phyloP scores from a whole-genome alignment of 2,888 invertebrate species.

The Rutpela maculata region DNA sequence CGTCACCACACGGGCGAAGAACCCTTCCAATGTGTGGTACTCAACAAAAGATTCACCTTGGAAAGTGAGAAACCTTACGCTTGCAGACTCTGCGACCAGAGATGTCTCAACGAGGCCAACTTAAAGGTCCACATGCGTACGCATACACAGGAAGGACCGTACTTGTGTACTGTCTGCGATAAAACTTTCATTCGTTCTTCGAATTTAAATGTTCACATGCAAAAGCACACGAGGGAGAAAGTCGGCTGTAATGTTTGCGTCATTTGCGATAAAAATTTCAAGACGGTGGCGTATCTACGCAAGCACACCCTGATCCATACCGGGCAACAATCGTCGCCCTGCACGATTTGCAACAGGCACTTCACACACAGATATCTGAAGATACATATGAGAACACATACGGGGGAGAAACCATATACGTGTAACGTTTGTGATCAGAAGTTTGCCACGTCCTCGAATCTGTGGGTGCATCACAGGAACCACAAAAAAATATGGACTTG shows the following conservation, averaged over 20 bases:
- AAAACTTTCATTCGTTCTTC: constrained; percentile 80
- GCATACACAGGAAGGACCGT: constrained; percentile 80
- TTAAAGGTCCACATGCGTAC: constrained; percentile 75
- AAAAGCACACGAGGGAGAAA: constrained; percentile 73
- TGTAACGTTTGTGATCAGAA: constrained; percentile 70
- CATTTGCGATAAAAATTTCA: constrained; percentile 70
- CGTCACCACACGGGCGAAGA: constrained; percentile 71
- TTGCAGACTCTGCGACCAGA: constrained; percentile 74
- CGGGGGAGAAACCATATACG: constrained; percentile 72
- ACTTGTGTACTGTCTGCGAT: constrained; percentile 76
- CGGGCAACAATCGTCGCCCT: constrained; percentile 73
- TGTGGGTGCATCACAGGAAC: constrained; percentile 68
- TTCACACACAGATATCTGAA: constrained; percentile 77
- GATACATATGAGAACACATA: constrained; percentile 75
- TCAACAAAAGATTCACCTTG: constrained; percentile 70
- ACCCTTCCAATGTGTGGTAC: constrained; percentile 70
- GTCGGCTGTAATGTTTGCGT: constrained; percentile 68
- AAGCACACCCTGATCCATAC: constrained; percentile 68
- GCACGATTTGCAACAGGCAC: constrained; percentile 72
- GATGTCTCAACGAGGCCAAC: constrained; percentile 76
- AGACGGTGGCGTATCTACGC: constrained; percentile 68
- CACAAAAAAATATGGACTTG: constrained; percentile 69
- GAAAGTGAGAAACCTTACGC: constrained; percentile 75
- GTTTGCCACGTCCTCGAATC: constrained; percentile 70
- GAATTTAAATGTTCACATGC: constrained; percentile 77